phyloP scores from a whole-genome alignment of 2,888 invertebrate species.

The Nebria salina region DNA sequence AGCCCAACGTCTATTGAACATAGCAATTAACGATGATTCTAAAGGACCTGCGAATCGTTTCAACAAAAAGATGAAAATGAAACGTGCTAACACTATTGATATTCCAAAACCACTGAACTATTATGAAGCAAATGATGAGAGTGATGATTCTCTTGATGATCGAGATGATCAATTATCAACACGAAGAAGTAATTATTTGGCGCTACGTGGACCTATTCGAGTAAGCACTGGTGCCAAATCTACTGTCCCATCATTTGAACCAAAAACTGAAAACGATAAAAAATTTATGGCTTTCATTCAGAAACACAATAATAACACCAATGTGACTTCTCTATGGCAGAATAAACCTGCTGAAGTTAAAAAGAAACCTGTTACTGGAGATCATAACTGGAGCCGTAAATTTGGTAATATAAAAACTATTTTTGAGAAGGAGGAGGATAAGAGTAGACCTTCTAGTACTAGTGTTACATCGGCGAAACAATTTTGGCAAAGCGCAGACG shows the following conservation, averaged over 20 bases:
- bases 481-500: conserved; percentile 73
- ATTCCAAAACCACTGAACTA: conserved; percentile 76
- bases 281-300: conserved; percentile 86
- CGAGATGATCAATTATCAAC: conserved; percentile 55
- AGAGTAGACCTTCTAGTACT: conserved; percentile 63
- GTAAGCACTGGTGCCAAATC: conserved; percentile 63
- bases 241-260: conserved; percentile 75
- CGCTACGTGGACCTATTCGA: conserved; percentile 69
- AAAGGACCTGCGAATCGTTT: conserved; percentile 62
- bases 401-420: conserved; percentile 86
- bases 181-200: conserved; percentile 61
- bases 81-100: conserved; percentile 89
- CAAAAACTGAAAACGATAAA: conserved; percentile 85
- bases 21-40: conserved; percentile 54
- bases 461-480: conserved; percentile 68
- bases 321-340: conserved; percentile 55
- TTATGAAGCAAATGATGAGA: conserved; percentile 64
- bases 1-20: conserved; percentile 36
- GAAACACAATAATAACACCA: conserved; percentile 70
- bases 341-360: conserved; percentile 48
- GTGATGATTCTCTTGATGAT: conserved; percentile 56
- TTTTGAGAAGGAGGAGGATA: conserved; percentile 71
- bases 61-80: conserved; percentile 79
- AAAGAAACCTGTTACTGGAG: conserved; percentile 51
- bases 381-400: conserved; percentile 80